These are phyloP conservation scores for Nasonia longicornis DNA, from an alignment of 1,140 invertebrate species.

Conservation along the genomic window DNA sequence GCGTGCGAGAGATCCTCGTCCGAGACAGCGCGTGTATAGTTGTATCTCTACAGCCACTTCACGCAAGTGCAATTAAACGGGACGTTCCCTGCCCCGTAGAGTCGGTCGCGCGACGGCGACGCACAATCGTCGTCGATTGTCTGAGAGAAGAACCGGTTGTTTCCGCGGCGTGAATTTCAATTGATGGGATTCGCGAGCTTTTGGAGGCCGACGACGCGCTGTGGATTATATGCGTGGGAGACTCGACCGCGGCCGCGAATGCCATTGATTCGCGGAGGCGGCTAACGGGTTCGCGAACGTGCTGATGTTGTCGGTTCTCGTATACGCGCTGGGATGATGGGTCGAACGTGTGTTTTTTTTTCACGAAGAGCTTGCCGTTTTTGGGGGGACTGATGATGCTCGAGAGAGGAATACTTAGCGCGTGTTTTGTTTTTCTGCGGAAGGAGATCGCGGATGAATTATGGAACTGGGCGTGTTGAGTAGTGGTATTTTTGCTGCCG, in stretches of 20 bases:
- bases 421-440: not conserved
- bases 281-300: conserved; percentile 11
- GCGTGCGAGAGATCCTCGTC: conserved; percentile 48
- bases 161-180: conserved; percentile 45
- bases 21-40: not conserved
- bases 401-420: not conserved
- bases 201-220: not conserved
- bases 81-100: not conserved
- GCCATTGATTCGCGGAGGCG: conserved; percentile 18
- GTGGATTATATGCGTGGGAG: conserved; percentile 4
- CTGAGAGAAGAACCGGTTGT: conserved; percentile 28
- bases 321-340: not conserved
- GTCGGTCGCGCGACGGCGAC: not conserved
- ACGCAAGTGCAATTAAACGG: conserved; percentile 12
- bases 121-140: not conserved
- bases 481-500: not conserved
- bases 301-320: not conserved
- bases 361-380: too few species aligned
- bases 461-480: not conserved
- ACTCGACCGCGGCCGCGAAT: not conserved
- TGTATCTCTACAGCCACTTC: not conserved
- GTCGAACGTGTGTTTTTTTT: too few species aligned
- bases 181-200: conserved; percentile 39
- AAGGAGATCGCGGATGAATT: not conserved
- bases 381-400: not conserved